These are phyloP conservation scores for Orgyia antiqua DNA, from an alignment of 2,888 invertebrate genomes.

Conservation along the genomic window DNA sequence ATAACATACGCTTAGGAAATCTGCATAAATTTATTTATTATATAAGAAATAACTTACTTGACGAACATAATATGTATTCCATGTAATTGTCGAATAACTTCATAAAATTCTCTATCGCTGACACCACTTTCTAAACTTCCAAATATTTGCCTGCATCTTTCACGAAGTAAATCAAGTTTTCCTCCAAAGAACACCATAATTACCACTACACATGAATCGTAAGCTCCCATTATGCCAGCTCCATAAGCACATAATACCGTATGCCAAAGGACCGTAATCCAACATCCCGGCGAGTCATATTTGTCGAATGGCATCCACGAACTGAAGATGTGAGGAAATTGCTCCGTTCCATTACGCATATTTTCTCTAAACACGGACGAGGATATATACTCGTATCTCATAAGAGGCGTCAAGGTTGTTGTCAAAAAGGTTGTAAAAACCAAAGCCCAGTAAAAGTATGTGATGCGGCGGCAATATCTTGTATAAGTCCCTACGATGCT, in stretches of 20 bases:
- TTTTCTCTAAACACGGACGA: constrained; percentile 42
- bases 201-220: constrained; percentile 48
- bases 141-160: constrained; percentile 51
- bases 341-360: constrained; percentile 44
- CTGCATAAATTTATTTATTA: too few species aligned
- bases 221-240: constrained; percentile 45
- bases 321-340: constrained; percentile 60
- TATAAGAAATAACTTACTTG: constrained; percentile 57
- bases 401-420: constrained; percentile 39
- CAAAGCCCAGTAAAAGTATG: constrained; percentile 56
- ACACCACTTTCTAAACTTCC: constrained; percentile 20
- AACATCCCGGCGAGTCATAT: constrained; percentile 48
- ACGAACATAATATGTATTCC: constrained; percentile 40
- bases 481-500: constrained; percentile 49
- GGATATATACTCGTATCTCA: constrained; percentile 38
- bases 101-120: constrained; percentile 28
- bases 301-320: constrained; percentile 65
- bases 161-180: constrained; percentile 50
- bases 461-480: constrained; percentile 47
- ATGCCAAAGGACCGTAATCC: constrained; percentile 55
- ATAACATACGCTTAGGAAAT: too few species aligned
- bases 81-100: constrained; percentile 42
- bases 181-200: constrained; percentile 61
- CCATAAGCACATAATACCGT: constrained; percentile 42
- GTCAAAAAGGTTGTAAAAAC: constrained; percentile 48